Base-by-base conservation (phyloP, 2,797 vertebrate species). In the Characodon lateralis region DNA sequence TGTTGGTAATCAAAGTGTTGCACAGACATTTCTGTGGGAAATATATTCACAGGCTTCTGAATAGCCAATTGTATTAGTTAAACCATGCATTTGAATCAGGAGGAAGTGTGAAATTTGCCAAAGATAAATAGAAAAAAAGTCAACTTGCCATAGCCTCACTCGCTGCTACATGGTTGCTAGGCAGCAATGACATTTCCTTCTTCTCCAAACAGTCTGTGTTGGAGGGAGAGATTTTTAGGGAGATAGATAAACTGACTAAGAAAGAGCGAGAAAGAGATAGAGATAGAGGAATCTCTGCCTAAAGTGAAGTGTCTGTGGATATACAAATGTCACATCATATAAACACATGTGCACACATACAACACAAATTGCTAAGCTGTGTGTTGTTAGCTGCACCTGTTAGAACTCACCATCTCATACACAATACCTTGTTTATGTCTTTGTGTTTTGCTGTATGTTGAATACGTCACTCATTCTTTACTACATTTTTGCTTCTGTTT, bases 151-250 rank as follows among this genome's bases (percentile, higher is more conserved):
- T 78, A 39, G 66, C 68, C 55, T 78, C 65, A 39, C 53, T 76
- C 74, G 74, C 81, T 69, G 80, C 71, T 63, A 83, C 8, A 58
- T 87, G 76, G 89, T 92, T 88, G 83, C 91, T 89, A 91, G 85
- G 90, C 88, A 93, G 87, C 82, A 51, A 72, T 89, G 78, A 80
- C 65, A 92, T 90, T 82, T 87, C 78, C 77, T 80, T 69, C 73
- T 86, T 70, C 70, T 86, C 73, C 71, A 65, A 81, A 81, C 71
- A 72, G 43, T 77, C 73, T 82, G 73, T 81, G 66, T 77, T 22
- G 31, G 71, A 73, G 56, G 22, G 55, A 55, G 61, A 72, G 26
- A 78, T 71, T 73, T 55, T 74, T n/a, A 66, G 6, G 72, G 58
- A 79, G 56, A 71, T 76, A 68, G 58, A 77, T 43, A 51, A 51